Evolutionary conservation across 2,797 vertebrate genomes (phyloP).

Genomic region (Notamacropus eugenii): DNA sequence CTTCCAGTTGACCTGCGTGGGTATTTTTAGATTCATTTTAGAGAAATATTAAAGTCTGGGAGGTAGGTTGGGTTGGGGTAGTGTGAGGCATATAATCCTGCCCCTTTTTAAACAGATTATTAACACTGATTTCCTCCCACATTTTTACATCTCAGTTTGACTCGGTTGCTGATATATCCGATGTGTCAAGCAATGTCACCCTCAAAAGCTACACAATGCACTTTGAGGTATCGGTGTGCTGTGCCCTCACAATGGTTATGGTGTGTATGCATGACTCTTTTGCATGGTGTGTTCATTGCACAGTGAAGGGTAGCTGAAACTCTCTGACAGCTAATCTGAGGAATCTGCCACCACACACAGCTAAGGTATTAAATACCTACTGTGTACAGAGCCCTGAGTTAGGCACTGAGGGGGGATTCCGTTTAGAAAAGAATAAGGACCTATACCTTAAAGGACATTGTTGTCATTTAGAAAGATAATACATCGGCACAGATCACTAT

Average conservation of each 20-base stretch:
- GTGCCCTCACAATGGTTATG: constrained; percentile 24
- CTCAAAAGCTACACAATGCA: constrained; percentile 95
- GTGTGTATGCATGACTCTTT: constrained; percentile 45
- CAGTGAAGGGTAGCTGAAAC: accelerated
- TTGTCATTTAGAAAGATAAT: not conserved
- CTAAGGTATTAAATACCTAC: not conserved
- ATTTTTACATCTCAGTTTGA: constrained; percentile 92
- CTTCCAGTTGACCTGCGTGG: not conserved
- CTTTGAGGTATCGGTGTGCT: constrained; percentile 90
- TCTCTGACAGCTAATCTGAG: not conserved
- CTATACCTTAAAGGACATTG: not conserved
- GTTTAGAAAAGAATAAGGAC: not conserved
- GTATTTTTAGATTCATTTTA: not conserved
- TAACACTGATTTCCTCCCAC: constrained; percentile 57
- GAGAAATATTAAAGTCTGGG: not conserved
- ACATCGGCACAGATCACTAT: not conserved
- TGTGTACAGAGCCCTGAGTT: not conserved
- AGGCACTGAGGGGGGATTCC: not conserved
- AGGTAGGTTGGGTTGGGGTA: not conserved
- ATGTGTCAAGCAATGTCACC: constrained; percentile 92
- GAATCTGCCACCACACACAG: not conserved
- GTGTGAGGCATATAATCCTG: not conserved
- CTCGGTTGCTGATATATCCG: constrained; percentile 91
- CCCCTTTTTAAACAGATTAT: not conserved
- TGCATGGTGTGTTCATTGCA: constrained; percentile 28